These are phyloP conservation scores for Macropus fuliginosus DNA, from an alignment of 2,797 vertebrate genomes.

Conservation along the genomic window DNA sequence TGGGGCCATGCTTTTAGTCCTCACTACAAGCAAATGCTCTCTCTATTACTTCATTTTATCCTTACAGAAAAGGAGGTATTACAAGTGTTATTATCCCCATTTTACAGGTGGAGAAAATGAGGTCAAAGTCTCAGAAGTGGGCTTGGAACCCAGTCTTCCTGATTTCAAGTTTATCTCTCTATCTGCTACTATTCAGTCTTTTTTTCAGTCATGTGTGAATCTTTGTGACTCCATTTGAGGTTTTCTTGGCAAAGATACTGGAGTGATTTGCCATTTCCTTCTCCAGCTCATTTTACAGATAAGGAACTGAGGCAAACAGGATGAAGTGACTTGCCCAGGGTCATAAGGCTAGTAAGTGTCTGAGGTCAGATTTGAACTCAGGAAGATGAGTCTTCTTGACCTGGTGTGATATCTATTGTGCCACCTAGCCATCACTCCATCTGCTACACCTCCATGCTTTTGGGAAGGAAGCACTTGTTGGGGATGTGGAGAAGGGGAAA, in stretches of 20 bases:
- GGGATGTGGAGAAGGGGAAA: background rate
- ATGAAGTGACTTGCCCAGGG: background rate
- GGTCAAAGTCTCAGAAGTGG: background rate
- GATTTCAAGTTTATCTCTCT: background rate
- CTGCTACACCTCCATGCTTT: background rate
- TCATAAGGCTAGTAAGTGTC: background rate
- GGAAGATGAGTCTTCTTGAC: background rate
- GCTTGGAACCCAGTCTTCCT: background rate
- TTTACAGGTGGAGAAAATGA: background rate
- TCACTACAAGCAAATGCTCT: background rate
- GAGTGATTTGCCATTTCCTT: background rate
- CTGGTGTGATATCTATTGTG: no score
- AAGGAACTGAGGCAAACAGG: background rate
- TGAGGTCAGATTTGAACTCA: background rate
- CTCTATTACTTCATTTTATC: background rate
- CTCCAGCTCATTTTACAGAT: background rate
- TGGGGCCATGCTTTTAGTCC: background rate
- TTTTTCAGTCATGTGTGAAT: background rate
- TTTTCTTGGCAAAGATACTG: background rate
- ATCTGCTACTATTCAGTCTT: background rate
- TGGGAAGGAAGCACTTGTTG: background rate
- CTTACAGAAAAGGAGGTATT: background rate
- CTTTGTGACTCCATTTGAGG: no score
- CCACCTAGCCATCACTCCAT: background rate
- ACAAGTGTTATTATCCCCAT: background rate